Conservation (phyloP, 2,797 vertebrate genomes). For the Megalops cyprinoides region DNA sequence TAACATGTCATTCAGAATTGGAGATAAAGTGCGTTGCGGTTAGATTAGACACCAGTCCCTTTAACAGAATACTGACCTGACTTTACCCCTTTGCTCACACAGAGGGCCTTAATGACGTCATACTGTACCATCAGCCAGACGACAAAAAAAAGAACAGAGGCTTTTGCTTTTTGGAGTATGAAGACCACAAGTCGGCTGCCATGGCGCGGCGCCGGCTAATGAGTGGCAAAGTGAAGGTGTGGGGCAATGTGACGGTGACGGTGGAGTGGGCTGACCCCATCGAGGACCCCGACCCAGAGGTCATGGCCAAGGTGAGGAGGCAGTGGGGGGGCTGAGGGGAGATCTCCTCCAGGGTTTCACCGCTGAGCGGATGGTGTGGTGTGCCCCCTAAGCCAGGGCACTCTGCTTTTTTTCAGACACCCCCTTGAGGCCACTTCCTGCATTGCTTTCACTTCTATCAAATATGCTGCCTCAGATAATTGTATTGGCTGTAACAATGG, state of each 20-base stretch:
- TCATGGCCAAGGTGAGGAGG: slow-evolving; percentile 86
- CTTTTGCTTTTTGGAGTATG: slow-evolving; percentile 89
- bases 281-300: slow-evolving; percentile 87
- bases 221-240: slow-evolving; percentile 90
- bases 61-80: background rate
- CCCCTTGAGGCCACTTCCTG: too few relatives aligned
- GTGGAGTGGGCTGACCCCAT: slow-evolving; percentile 91
- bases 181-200: slow-evolving; percentile 88
- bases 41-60: background rate
- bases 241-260: slow-evolving; percentile 84
- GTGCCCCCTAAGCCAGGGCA: too few relatives aligned
- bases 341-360: too few relatives aligned
- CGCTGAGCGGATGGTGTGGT: too few relatives aligned
- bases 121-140: slow-evolving; percentile 90
- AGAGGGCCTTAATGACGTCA: slow-evolving; percentile 90
- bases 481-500: too few relatives aligned
- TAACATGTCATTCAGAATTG: too few relatives aligned
- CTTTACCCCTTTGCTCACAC: slow-evolving; percentile 27
- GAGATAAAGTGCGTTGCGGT: background rate
- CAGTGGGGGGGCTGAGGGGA: too few relatives aligned
- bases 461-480: too few relatives aligned
- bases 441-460: too few relatives aligned
- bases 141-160: slow-evolving; percentile 91
- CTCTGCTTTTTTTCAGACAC: too few relatives aligned
- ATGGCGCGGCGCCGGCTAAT: slow-evolving; percentile 85